These are phyloP conservation scores for Aspidiotus destructor DNA, from an alignment of 2,888 invertebrate genomes.

Conservation along the genomic window DNA sequence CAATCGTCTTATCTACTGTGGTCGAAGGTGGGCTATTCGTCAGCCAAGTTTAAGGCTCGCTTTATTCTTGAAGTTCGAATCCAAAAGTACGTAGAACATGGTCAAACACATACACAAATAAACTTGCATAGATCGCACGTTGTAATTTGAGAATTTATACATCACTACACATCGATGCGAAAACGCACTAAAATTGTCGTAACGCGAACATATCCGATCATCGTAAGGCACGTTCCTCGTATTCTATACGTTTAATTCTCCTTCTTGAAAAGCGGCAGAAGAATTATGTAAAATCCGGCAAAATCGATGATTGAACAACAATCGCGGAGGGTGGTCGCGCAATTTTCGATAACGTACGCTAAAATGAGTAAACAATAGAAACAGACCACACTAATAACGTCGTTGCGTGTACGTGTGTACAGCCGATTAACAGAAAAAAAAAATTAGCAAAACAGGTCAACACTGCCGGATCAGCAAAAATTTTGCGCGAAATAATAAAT, in stretches of 20 bases:
- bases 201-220: not conserved
- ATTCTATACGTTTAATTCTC: no score
- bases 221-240: not conserved
- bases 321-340: not conserved
- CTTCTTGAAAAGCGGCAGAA: no score
- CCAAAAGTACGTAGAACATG: conserved; percentile 24
- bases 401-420: no score
- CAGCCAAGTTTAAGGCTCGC: conserved; percentile 31
- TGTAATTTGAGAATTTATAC: conserved; percentile 6
- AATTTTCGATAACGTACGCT: conserved; percentile 12
- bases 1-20: conserved; percentile 6
- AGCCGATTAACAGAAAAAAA: no score
- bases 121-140: conserved; percentile 10
- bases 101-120: not conserved
- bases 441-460: conserved; percentile 8
- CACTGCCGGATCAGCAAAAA: not conserved
- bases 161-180: conserved; percentile 18
- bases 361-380: conserved; percentile 21
- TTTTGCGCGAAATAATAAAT: not conserved
- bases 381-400: no score
- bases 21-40: conserved; percentile 11
- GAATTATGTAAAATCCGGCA: no score
- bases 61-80: conserved; percentile 23
- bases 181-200: not conserved
- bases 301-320: conserved; percentile 6